Conservation (phyloP, 2,113 vertebrate species). For the Oryzias javanicus region DNA sequence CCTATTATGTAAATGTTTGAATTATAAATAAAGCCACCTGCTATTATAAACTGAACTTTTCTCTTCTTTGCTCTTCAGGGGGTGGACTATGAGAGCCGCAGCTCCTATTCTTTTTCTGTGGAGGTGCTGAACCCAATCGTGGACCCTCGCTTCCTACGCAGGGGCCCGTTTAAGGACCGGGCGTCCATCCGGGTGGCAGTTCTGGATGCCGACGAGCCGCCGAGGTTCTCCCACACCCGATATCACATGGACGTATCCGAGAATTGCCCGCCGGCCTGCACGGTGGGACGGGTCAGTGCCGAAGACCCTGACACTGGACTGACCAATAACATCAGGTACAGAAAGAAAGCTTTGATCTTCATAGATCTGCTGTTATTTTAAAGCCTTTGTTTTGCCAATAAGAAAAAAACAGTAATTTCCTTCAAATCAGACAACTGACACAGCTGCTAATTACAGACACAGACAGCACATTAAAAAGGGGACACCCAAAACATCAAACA, state of each 20-base stretch:
- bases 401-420: too few relatives aligned
- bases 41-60: not conserved
- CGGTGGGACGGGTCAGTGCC: constrained; percentile 81
- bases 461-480: too few relatives aligned
- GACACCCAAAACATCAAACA: too few relatives aligned
- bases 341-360: not conserved
- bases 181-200: constrained; percentile 82
- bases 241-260: constrained; percentile 86
- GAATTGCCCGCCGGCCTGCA: constrained; percentile 81
- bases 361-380: not conserved
- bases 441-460: too few relatives aligned
- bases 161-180: constrained; percentile 87
- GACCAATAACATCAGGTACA: constrained; percentile 84
- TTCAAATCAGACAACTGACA: too few relatives aligned
- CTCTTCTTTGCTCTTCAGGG: constrained; percentile 60
- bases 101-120: constrained; percentile 85
- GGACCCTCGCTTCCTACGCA: constrained; percentile 85
- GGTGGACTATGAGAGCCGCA: constrained; percentile 86
- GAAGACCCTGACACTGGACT: constrained; percentile 84
- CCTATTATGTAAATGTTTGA: constrained; percentile 7
- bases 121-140: constrained; percentile 89
- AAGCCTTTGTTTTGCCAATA: not conserved
- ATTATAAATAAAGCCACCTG: not conserved
- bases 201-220: constrained; percentile 87
- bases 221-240: constrained; percentile 79